Conservation (phyloP, 2,113 vertebrate species). For the Seriola aureovittata region DNA sequence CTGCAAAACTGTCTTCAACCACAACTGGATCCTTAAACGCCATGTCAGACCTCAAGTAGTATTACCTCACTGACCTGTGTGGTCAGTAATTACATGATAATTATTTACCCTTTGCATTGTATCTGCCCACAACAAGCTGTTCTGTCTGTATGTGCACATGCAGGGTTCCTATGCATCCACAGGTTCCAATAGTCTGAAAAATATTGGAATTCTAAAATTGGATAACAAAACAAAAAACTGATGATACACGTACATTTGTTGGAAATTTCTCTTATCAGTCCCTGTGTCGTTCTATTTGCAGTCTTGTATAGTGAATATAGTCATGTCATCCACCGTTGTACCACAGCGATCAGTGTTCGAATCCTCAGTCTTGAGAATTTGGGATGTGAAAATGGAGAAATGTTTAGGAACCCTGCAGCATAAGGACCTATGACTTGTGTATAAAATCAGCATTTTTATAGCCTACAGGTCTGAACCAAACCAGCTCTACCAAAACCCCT, state of each 20-base stretch:
- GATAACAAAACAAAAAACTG: too few relatives aligned
- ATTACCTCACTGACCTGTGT: conserved; percentile 64
- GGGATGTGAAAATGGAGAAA: not conserved
- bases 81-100: conserved; percentile 9
- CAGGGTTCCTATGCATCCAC: conserved; percentile 45
- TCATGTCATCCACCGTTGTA: not conserved
- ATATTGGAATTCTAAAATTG: not conserved
- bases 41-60: conserved; percentile 67
- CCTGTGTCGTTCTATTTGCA: not conserved
- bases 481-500: conserved; percentile 77
- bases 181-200: not conserved
- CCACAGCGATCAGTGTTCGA: not conserved
- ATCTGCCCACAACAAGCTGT: conserved; percentile 20
- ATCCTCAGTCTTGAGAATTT: not conserved
- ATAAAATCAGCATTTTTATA: conserved; percentile 38
- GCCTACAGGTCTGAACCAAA: conserved; percentile 66
- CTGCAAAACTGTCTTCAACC: conserved; percentile 41
- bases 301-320: not conserved
- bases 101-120: conserved; percentile 9
- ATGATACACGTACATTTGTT: too few relatives aligned
- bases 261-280: too few relatives aligned
- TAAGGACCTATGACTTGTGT: conserved; percentile 57
- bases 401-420: conserved; percentile 51
- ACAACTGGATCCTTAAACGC: conserved; percentile 60
- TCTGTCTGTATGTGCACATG: conserved; percentile 20